These are phyloP conservation scores for Melospiza georgiana DNA, from an alignment of 2,113 vertebrate genomes.

Conservation along the genomic window DNA sequence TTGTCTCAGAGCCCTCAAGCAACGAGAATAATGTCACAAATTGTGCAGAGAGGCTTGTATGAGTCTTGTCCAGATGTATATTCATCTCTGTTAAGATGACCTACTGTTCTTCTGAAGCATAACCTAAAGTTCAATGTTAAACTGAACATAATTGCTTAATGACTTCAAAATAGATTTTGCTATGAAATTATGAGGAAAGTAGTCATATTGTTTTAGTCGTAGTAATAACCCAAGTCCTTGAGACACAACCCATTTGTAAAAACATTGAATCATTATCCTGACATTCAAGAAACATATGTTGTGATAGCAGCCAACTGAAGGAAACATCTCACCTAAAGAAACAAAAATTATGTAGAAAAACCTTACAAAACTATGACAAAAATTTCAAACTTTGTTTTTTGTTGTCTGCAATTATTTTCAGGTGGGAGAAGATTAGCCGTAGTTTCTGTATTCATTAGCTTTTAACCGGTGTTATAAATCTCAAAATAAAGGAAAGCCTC, in stretches of 20 bases:
- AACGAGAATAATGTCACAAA: not conserved
- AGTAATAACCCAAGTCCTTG: not conserved
- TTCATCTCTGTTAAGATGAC: not conserved
- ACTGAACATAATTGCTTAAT: not conserved
- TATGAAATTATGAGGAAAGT: conserved; percentile 19
- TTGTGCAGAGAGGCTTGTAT: not conserved
- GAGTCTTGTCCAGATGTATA: not conserved
- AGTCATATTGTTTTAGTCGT: conserved; percentile 9
- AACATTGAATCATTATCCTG: not conserved
- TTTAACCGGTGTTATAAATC: not conserved
- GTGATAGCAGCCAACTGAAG: not conserved
- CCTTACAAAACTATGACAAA: not conserved
- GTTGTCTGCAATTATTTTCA: not conserved
- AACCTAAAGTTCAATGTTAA: conserved; percentile 3
- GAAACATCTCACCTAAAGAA: not conserved
- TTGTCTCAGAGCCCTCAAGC: not conserved
- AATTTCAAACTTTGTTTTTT: not conserved
- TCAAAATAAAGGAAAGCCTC: not conserved
- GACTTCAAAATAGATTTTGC: not conserved
- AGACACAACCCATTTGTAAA: not conserved
- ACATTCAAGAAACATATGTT: not conserved
- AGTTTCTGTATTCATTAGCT: not conserved
- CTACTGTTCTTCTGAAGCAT: not conserved
- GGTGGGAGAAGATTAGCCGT: not conserved
- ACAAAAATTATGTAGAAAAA: not conserved